Evolutionary conservation across 1,140 invertebrate genomes (phyloP).

Genomic region (Cherax quadricarinatus): DNA sequence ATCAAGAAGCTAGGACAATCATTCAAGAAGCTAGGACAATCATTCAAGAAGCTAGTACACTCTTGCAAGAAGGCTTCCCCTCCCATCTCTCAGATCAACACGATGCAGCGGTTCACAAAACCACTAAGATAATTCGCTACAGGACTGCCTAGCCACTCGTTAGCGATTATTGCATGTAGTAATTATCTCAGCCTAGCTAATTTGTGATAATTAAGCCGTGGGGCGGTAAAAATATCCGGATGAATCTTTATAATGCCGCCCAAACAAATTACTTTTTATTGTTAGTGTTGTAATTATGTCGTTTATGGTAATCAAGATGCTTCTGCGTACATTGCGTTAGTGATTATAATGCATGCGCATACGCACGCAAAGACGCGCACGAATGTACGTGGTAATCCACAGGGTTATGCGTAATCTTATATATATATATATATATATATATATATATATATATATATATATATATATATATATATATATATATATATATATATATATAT

Average conservation of each 20-base stretch:
- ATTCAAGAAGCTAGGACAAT: too few species aligned
- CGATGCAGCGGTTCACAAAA: too few species aligned
- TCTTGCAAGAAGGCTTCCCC: too few species aligned
- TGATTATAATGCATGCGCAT: too few species aligned
- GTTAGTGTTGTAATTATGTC: conserved; percentile 35
- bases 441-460: conserved; percentile 14
- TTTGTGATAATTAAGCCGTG: conserved; percentile 27
- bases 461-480: not conserved
- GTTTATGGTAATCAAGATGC: conserved; percentile 33
- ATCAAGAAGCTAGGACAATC: too few species aligned
- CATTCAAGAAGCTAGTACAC: too few species aligned
- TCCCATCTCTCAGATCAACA: too few species aligned
- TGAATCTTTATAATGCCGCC: not conserved
- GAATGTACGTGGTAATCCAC: not conserved
- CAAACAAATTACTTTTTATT: conserved; percentile 39
- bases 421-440: conserved; percentile 25
- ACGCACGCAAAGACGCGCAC: not conserved
- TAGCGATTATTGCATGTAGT: conserved; percentile 32
- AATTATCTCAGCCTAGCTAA: conserved; percentile 39
- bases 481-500: too few species aligned
- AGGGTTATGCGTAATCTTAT: not conserved
- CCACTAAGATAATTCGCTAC: not conserved
- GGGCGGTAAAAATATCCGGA: conserved; percentile 9
- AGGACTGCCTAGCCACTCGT: not conserved
- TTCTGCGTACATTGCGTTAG: not conserved